Evolutionary conservation across 1,140 invertebrate species (phyloP), one percentile per base, ranked within the genome.

Genomic region (Drosophila elegans): DNA sequence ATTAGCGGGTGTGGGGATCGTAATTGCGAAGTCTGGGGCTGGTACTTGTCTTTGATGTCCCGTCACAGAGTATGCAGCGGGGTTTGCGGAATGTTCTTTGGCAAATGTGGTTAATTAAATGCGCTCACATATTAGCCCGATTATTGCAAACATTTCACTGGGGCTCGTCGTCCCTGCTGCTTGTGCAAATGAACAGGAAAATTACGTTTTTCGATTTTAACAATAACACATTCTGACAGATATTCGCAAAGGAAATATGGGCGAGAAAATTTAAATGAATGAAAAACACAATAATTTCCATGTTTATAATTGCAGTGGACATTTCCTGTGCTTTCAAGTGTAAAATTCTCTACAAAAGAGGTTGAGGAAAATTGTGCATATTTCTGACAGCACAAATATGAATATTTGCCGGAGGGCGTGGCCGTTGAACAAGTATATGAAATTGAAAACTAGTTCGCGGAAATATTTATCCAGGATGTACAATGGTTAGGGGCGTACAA

Each of bases 101-200:
- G 45, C 59, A 77, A 80, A 79, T 83, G 84, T 66, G 79, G 84
- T 88, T 88, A 88, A 88, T 88, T 88, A 89, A 89, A 83, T 89
- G 80, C 64, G 60, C 64, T 71, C 60, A 73, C 72, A 88, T 74
- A 77, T 89, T 67, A 76, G 71, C 54, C 41, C 25, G 67, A 81
- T 74, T 67, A 82, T 76, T 78, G 64, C 25, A 61, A 67, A 63
- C 63, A 79, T 75, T 79, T 75, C 36, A 32, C 21, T 49, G 59
- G 6, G 5, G 29, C 5, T 32, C 2, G 4, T 44, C 29, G 27
- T 48, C 38, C 29, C 16, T 27, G 11, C 12, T 48, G 6, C 27
- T 53, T 32, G 49, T 78, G 80, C 36, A 59, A 75, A 69, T 79
- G 45, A 72, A 32, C 59, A 71, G 74, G 59, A 84, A 82, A 79